phyloP scores from a whole-genome alignment of 2,113 vertebrate species.

The Cryptotis parvus region DNA sequence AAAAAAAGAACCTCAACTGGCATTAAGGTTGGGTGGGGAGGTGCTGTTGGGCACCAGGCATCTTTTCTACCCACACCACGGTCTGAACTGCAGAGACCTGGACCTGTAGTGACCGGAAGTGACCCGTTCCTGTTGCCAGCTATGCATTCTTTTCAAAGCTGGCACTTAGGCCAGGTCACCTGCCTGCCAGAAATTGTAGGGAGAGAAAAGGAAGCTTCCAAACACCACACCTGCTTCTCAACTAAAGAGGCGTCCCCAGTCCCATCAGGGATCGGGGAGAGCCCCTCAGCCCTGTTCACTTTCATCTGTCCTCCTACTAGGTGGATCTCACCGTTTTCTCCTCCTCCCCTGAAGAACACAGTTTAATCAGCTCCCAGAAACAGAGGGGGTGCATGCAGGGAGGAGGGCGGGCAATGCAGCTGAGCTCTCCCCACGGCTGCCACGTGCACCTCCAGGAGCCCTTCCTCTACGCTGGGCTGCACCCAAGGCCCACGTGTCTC shows the following conservation, averaged over 20 bases:
- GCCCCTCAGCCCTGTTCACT: background rate
- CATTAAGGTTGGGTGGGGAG: background rate
- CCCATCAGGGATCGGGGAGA: background rate
- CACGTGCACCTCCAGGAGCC: background rate
- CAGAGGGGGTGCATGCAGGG: background rate
- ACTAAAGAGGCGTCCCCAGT: background rate
- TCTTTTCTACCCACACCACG: background rate
- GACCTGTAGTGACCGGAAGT: too few relatives aligned
- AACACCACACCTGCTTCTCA: background rate
- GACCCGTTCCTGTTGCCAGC: background rate
- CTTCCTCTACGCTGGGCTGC: background rate
- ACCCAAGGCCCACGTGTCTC: background rate
- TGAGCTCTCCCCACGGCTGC: background rate
- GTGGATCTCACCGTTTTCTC: background rate
- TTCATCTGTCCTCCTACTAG: background rate
- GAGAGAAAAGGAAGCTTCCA: background rate
- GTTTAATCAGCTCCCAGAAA: background rate
- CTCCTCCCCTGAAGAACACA: background rate
- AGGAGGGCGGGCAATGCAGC: background rate
- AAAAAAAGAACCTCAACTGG: accelerated
- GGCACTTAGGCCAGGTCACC: background rate
- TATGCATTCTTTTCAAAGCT: background rate
- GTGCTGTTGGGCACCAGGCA: background rate
- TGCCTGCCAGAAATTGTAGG: conserved; percentile 26
- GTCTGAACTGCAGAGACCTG: background rate